These are phyloP conservation scores for Alaudala cheleensis DNA, from an alignment of 2,113 vertebrate species.

Conservation along the genomic window DNA sequence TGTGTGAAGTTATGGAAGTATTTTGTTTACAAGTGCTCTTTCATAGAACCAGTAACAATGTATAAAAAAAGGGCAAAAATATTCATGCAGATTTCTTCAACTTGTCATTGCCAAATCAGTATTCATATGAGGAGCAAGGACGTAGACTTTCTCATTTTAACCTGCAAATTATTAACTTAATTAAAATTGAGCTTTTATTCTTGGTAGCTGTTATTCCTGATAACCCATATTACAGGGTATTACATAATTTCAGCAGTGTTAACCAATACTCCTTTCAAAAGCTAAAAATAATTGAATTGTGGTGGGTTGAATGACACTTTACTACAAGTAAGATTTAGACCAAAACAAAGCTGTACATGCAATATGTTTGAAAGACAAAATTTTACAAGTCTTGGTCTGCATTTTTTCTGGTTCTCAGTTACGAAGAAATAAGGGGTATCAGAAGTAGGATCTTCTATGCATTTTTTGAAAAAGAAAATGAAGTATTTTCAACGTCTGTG, in stretches of 20 bases:
- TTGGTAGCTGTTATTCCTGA: background rate
- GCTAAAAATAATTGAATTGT: background rate
- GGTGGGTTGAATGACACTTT: background rate
- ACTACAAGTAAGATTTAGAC: background rate
- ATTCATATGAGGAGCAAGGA: background rate
- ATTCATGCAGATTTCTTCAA: background rate
- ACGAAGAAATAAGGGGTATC: background rate
- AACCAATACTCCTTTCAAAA: background rate
- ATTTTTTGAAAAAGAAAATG: background rate
- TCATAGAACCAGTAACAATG: background rate
- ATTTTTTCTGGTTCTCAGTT: background rate
- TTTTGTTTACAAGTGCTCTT: background rate
- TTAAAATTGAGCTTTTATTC: background rate
- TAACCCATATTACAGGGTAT: background rate
- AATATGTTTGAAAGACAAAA: background rate
- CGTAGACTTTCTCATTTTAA: background rate
- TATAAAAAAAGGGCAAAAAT: background rate
- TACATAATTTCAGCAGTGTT: background rate
- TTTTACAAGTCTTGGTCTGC: background rate
- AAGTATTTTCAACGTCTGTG: background rate
- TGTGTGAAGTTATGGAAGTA: background rate
- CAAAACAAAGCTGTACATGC: background rate
- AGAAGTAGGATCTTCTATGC: background rate
- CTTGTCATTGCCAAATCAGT: background rate
- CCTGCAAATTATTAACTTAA: background rate